A percentile compares a stretch with the other conserved stretches of the same genome.
Evolutionary conservation across 2,888 invertebrate species (phyloP).

Genomic region (Campoletis raptor): DNA sequence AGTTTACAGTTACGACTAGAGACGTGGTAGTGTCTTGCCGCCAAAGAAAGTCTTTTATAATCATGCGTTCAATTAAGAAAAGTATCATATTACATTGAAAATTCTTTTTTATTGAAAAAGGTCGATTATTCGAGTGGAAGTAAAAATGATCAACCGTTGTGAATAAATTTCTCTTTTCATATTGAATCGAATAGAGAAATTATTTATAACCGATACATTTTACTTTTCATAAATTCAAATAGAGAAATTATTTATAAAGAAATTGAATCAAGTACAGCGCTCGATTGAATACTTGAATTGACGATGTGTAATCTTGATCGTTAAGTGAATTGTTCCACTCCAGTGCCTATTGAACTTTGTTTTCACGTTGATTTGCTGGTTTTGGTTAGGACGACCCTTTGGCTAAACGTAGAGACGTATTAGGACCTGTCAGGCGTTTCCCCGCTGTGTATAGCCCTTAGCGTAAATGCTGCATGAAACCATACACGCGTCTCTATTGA

Average conservation of each 20-base stretch:
- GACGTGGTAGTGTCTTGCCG: too few species aligned
- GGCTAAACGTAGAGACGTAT: slow-evolving; percentile 62
- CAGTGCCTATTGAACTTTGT: slow-evolving; percentile 54
- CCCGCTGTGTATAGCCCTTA: slow-evolving; percentile 19
- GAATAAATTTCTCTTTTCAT: background rate
- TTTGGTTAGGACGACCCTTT: slow-evolving; percentile 63
- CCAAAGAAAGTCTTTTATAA: too few species aligned
- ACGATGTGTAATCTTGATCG: background rate
- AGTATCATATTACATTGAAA: too few species aligned
- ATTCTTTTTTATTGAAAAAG: too few species aligned
- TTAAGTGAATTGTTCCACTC: background rate
- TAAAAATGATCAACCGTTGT: too few species aligned
- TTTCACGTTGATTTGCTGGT: slow-evolving; percentile 63
- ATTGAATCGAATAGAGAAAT: background rate
- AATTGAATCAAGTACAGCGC: background rate
- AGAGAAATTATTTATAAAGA: background rate
- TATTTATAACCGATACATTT: background rate
- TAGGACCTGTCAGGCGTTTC: slow-evolving; percentile 59
- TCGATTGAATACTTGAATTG: background rate
- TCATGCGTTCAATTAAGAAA: too few species aligned
- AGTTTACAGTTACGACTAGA: too few species aligned
- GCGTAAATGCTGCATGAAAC: slow-evolving; percentile 27
- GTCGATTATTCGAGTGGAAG: too few species aligned
- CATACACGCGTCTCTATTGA: slow-evolving; percentile 24
- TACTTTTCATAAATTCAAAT: background rate